Conservation (phyloP, 2,113 vertebrate species). For the Elephantulus edwardii region DNA sequence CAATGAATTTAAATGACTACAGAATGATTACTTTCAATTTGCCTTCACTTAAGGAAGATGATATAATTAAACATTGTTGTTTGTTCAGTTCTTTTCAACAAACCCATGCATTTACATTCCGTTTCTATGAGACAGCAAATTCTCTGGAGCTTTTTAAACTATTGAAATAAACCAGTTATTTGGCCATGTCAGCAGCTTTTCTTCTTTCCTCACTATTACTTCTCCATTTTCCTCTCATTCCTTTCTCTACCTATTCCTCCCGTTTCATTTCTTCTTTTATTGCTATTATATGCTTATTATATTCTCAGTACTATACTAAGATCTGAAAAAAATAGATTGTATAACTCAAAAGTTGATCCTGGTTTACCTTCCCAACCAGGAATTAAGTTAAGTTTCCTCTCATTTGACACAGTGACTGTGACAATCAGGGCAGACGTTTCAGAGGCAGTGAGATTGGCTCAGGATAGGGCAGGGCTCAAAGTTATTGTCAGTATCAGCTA, state of each 20-base stretch:
- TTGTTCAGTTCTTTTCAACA: slow-evolving; percentile 59
- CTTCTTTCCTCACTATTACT: neutral
- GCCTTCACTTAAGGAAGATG: slow-evolving; percentile 62
- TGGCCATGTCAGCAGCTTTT: neutral
- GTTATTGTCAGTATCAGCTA: no score
- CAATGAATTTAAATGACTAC: slow-evolving; percentile 69
- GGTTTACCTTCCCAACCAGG: neutral
- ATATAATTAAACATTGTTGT: slow-evolving; percentile 69
- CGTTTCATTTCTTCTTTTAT: neutral
- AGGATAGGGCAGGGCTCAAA: no score
- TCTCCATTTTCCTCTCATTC: neutral
- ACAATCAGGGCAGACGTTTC: no score
- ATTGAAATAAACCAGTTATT: neutral
- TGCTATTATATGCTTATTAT: neutral
- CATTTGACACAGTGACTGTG: no score
- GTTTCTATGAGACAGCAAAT: slow-evolving; percentile 7
- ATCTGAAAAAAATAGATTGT: neutral
- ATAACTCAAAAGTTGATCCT: neutral
- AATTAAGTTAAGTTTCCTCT: neutral
- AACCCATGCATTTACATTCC: slow-evolving; percentile 52
- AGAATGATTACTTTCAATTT: slow-evolving; percentile 71
- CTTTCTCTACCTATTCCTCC: neutral
- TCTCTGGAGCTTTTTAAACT: neutral
- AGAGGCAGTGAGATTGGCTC: no score
- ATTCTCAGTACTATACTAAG: neutral